phyloP scores from a whole-genome alignment of 2,113 vertebrate genomes.

The Gymnobelideus leadbeateri region DNA sequence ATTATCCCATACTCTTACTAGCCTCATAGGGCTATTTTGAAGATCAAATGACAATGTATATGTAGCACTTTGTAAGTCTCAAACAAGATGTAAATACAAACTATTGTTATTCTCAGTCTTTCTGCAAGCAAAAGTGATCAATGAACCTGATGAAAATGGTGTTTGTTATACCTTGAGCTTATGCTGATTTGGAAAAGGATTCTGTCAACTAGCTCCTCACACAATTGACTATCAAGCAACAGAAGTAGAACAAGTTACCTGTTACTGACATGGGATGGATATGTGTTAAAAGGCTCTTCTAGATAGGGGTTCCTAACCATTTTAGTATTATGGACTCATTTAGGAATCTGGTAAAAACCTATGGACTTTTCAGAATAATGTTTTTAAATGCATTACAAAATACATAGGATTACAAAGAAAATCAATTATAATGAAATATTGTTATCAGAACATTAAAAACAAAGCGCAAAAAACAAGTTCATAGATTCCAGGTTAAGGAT shows the following conservation, averaged over 20 bases:
- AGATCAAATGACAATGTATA: not conserved
- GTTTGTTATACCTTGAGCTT: not conserved
- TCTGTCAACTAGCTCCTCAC: not conserved
- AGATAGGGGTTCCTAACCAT: not conserved
- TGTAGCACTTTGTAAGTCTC: not conserved
- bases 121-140: not conserved
- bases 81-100: not conserved
- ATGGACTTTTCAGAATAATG: not conserved
- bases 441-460: not conserved
- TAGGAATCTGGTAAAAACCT: not conserved
- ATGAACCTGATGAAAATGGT: not conserved
- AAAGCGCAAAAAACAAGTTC: not conserved
- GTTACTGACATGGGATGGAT: not conserved
- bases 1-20: not conserved
- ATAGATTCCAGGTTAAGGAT: not conserved
- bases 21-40: not conserved
- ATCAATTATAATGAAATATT: not conserved
- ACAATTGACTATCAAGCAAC: constrained; percentile 12
- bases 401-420: not conserved
- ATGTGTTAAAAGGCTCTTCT: not conserved
- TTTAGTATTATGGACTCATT: not conserved
- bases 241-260: not conserved
- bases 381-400: not conserved
- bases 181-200: not conserved
- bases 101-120: not conserved